These are phyloP conservation scores for Geotrupes spiniger DNA, from an alignment of 2,888 invertebrate genomes.

Conservation along the genomic window DNA sequence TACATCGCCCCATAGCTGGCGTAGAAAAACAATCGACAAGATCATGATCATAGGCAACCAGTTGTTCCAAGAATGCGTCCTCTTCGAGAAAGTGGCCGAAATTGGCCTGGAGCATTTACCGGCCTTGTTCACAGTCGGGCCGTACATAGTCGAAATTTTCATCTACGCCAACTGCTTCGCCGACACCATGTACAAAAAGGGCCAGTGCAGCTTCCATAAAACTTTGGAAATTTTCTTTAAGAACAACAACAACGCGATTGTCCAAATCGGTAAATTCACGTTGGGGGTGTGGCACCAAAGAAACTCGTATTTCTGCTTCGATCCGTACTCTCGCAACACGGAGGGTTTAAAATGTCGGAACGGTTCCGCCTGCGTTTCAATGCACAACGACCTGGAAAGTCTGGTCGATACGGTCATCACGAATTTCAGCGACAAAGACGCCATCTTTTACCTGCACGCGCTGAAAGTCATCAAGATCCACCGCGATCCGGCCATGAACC, in stretches of 20 bases:
- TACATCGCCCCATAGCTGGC: slow-evolving; percentile 62
- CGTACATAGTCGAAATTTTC: slow-evolving; percentile 58
- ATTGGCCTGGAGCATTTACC: slow-evolving; percentile 57
- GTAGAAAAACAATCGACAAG: slow-evolving; percentile 58
- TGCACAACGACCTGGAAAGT: slow-evolving; percentile 60
- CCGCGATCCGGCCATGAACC: slow-evolving; percentile 41
- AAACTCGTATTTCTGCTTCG: slow-evolving; percentile 63
- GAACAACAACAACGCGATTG: slow-evolving; percentile 50
- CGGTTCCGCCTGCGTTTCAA: slow-evolving; percentile 60
- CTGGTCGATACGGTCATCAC: slow-evolving; percentile 54
- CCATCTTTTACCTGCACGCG: slow-evolving; percentile 59
- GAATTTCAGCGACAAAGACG: slow-evolving; percentile 54
- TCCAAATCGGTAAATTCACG: slow-evolving; percentile 59
- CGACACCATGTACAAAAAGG: slow-evolving; percentile 51
- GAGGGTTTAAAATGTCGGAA: slow-evolving; percentile 55
- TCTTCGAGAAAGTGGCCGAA: slow-evolving; percentile 53
- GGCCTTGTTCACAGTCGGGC: slow-evolving; percentile 56
- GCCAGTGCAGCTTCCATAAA: slow-evolving; percentile 52
- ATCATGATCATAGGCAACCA: slow-evolving; percentile 59
- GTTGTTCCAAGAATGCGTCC: slow-evolving; percentile 54
- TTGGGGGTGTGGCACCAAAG: slow-evolving; percentile 63
- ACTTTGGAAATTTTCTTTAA: slow-evolving; percentile 56
- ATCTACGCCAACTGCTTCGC: slow-evolving; percentile 57
- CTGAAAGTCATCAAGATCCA: slow-evolving; percentile 59
- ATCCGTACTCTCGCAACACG: slow-evolving; percentile 62